Evolutionary conservation across 2,888 invertebrate genomes (phyloP).

Genomic region (Metacarcinus magister): DNA sequence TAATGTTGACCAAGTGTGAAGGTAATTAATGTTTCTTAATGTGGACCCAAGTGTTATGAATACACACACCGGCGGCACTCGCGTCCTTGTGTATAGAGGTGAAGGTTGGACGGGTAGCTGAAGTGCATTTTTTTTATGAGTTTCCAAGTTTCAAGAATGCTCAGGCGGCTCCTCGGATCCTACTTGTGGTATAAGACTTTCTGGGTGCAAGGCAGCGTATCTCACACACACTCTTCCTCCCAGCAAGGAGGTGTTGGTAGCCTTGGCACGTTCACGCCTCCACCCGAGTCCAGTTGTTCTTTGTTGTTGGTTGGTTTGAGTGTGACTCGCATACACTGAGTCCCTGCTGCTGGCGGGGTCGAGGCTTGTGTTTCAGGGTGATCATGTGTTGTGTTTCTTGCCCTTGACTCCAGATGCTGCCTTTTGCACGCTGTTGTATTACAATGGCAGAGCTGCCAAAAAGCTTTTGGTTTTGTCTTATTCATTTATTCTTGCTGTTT

Average conservation of each 20-base stretch:
- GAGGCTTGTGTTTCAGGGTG: neutral
- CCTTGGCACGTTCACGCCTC: neutral
- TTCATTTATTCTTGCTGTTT: neutral
- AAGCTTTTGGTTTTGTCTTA: neutral
- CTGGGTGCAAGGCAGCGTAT: too few species aligned
- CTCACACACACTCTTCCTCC: neutral
- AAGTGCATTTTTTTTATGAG: too few species aligned
- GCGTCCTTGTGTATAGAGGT: too few species aligned
- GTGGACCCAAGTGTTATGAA: too few species aligned
- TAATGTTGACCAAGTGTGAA: too few species aligned
- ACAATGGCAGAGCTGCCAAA: neutral
- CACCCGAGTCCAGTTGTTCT: constrained; percentile 9
- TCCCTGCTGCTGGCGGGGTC: neutral
- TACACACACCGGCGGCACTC: too few species aligned
- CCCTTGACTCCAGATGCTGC: neutral
- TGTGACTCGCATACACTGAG: neutral
- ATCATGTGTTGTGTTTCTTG: neutral
- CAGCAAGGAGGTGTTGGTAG: neutral
- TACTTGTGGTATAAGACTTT: too few species aligned
- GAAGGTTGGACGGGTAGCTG: too few species aligned
- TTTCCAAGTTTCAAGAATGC: too few species aligned
- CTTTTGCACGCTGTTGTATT: neutral
- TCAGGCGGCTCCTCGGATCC: too few species aligned
- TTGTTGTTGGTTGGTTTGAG: neutral
- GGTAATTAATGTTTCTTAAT: too few species aligned